phyloP scores from a whole-genome alignment of 2,888 invertebrate species.

The Sthenelais limicola region DNA sequence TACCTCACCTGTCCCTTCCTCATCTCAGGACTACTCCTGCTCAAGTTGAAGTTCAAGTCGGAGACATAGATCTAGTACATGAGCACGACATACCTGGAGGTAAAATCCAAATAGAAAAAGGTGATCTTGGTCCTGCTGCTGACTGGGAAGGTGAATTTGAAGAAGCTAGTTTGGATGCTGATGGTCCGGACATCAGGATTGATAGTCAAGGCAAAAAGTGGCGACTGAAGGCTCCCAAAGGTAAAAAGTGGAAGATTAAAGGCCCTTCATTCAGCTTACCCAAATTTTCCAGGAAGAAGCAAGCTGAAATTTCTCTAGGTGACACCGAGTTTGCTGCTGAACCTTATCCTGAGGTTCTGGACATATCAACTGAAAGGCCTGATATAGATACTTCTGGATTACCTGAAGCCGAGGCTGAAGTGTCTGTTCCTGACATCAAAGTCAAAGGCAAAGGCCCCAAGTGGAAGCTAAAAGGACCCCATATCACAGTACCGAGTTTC shows the following conservation, averaged over 20 bases:
- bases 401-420: conserved; percentile 24
- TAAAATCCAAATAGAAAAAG: not conserved
- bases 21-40: not conserved
- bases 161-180: conserved; percentile 3
- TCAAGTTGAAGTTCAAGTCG: conserved; percentile 4
- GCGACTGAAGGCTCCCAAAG: conserved; percentile 21
- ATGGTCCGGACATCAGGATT: not conserved
- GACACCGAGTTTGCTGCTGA: conserved; percentile 32
- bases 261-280: conserved; percentile 20
- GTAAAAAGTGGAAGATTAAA: conserved; percentile 29
- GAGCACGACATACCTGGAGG: too few species aligned
- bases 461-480: conserved; percentile 25
- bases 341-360: conserved; percentile 28
- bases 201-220: not conserved
- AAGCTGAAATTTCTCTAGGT: conserved; percentile 5
- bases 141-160: conserved; percentile 16
- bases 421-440: not conserved
- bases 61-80: conserved; percentile 19
- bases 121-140: conserved; percentile 13
- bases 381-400: not conserved
- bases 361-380: conserved; percentile 4
- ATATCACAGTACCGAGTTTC: conserved; percentile 11
- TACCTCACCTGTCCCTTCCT: conserved; percentile 4
- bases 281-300: conserved; percentile 23
- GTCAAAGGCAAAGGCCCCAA: conserved; percentile 16